These are phyloP conservation scores for Pseudochirops corinnae DNA, from an alignment of 2,797 vertebrate genomes.

Conservation along the genomic window DNA sequence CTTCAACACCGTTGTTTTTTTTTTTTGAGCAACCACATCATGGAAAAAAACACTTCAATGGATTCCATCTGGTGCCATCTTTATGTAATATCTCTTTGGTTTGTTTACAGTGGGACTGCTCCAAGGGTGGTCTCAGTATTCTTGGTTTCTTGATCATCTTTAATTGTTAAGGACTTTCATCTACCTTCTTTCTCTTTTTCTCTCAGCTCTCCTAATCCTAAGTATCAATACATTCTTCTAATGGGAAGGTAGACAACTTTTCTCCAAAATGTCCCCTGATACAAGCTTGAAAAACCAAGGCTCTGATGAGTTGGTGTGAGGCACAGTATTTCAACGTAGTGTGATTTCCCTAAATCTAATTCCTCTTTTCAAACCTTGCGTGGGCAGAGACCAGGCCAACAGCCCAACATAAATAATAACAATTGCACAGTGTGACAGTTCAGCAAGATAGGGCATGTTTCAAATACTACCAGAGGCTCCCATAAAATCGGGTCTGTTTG, in stretches of 20 bases:
- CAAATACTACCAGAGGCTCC: not conserved
- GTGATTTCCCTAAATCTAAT: not conserved
- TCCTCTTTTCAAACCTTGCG: not conserved
- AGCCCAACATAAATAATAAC: not conserved
- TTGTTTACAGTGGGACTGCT: not conserved
- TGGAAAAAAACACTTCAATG: not conserved
- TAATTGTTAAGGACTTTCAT: not conserved
- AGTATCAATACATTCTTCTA: not conserved
- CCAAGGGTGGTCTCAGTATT: not conserved
- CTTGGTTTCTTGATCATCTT: not conserved
- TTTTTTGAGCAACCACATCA: not conserved
- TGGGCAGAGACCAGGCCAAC: constrained; percentile 20
- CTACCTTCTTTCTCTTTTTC: not conserved
- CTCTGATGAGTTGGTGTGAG: not conserved
- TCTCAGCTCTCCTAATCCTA: not conserved
- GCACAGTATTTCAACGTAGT: not conserved
- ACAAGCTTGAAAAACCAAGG: not conserved
- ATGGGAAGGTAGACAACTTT: not conserved
- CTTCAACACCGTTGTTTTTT: not conserved
- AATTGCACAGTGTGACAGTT: not conserved
- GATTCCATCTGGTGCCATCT: not conserved
- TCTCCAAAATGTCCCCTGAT: not conserved
- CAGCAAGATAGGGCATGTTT: not conserved
- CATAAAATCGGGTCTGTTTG: not conserved
- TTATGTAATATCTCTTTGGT: not conserved